Percentiles rank a stretch among this genome's conserved stretches.
These are phyloP conservation scores for Alviniconcha marisindica DNA, from an alignment of 1,140 invertebrate species.

Conservation along the genomic window DNA sequence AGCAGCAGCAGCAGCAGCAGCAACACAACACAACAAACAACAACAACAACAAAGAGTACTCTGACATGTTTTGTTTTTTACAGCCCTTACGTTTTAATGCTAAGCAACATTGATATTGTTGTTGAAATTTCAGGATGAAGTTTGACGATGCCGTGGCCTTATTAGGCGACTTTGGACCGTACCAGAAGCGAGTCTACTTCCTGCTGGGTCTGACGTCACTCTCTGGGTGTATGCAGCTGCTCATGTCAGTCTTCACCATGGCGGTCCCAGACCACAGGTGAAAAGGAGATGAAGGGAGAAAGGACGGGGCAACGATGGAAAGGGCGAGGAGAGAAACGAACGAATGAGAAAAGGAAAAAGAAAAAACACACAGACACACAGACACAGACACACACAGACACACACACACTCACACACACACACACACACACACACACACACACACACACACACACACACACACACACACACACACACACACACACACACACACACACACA, in stretches of 20 bases:
- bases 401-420: background rate
- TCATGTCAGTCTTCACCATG: constrained; percentile 36
- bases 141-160: constrained; percentile 34
- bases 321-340: background rate
- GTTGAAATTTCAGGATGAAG: constrained; percentile 33
- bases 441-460: no score
- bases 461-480: no score
- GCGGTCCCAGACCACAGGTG: constrained; percentile 25
- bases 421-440: no score
- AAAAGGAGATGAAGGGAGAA: background rate
- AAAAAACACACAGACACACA: background rate
- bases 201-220: constrained; percentile 30
- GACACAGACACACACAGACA: background rate
- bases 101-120: no score
- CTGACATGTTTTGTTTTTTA: no score
- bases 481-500: no score
- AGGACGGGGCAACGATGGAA: background rate
- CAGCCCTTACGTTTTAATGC: no score
- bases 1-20: no score
- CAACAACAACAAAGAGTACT: no score
- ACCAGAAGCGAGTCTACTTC: constrained; percentile 41
- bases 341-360: background rate
- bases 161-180: constrained; percentile 40
- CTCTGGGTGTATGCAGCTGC: constrained; percentile 30
- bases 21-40: no score